Percentiles rank a stretch among this genome's conserved stretches.
Evolutionary conservation across 2,888 invertebrate genomes (phyloP).

Genomic region (Harmothoe impar): DNA sequence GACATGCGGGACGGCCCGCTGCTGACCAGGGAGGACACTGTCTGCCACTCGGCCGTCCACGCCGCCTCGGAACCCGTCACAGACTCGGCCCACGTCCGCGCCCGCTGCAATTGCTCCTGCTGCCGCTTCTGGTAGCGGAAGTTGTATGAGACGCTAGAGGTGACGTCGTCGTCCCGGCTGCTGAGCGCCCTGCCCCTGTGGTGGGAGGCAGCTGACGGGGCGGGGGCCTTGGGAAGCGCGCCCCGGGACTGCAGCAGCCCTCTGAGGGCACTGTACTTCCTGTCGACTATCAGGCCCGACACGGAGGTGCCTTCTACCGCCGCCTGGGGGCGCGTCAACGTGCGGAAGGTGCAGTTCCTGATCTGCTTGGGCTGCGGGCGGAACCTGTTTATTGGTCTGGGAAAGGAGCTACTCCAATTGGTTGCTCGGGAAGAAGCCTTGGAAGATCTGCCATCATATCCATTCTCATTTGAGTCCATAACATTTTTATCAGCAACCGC

Average conservation of each 20-base stretch:
- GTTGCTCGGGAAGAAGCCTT: background rate
- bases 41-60: slow-evolving; percentile 33
- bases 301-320: background rate
- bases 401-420: background rate
- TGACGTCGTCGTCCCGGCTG: background rate
- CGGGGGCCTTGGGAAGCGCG: background rate
- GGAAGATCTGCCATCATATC: background rate
- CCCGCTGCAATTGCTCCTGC: background rate
- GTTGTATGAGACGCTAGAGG: background rate
- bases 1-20: background rate
- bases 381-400: background rate
- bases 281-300: slow-evolving; percentile 27
- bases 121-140: background rate
- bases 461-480: background rate
- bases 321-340: background rate
- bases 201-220: background rate
- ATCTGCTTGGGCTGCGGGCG: slow-evolving; percentile 12
- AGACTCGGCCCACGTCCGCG: background rate
- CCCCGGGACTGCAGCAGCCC: slow-evolving; percentile 9
- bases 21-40: background rate
- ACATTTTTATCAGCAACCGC: background rate
- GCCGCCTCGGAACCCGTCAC: background rate
- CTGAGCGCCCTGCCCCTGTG: background rate
- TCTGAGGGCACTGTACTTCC: background rate
- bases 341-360: slow-evolving; percentile 1